A percentile compares a stretch with the other conserved stretches of the same genome.
Conservation (phyloP, 2,113 vertebrate species). For the Actinemys pallida region DNA sequence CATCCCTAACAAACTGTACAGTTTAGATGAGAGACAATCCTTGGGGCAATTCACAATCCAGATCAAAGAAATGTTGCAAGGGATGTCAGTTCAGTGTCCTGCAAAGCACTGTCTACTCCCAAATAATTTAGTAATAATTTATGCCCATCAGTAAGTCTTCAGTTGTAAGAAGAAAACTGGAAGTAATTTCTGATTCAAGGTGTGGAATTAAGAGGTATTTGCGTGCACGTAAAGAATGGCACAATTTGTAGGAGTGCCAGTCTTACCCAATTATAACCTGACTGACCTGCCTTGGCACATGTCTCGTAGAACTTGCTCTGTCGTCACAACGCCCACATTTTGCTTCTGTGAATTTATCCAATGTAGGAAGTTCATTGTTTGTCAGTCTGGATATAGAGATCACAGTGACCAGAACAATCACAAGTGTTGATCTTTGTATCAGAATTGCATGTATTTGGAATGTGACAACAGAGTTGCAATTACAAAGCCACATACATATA, state of each 20-base stretch:
- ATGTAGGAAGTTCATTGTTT: neutral
- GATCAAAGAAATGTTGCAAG: constrained; percentile 16
- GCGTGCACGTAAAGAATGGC: neutral
- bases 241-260: neutral
- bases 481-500: neutral
- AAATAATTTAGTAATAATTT: neutral
- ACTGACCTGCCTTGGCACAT: neutral
- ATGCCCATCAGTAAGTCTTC: neutral
- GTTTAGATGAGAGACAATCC: too few relatives aligned
- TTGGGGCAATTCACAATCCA: neutral
- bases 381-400: neutral
- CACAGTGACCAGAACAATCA: neutral
- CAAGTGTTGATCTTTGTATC: neutral
- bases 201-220: neutral
- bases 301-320: neutral
- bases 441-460: constrained; percentile 31
- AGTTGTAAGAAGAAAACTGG: neutral
- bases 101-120: constrained; percentile 32
- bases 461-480: constrained; percentile 51
- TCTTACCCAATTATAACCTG: neutral
- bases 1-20: neutral
- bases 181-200: neutral
- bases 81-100: constrained; percentile 28
- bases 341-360: neutral
- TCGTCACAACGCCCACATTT: neutral